A percentile compares a stretch with the other conserved stretches of the same genome.
These are phyloP conservation scores for Amphipoea oculea DNA, from an alignment of 2,888 invertebrate species.

Conservation along the genomic window DNA sequence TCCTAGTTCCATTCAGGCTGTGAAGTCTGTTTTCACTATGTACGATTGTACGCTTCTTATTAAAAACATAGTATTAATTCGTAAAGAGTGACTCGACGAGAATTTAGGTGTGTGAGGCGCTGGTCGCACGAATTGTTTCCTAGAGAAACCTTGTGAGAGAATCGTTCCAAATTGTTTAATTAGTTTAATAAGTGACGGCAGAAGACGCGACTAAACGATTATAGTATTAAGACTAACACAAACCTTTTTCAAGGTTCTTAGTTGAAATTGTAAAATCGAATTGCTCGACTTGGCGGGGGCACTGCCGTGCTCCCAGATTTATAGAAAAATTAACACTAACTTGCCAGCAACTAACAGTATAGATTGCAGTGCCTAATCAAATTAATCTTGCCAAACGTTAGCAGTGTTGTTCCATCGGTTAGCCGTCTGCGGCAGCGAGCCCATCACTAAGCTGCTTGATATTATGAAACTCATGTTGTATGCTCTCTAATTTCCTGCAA, in stretches of 20 bases:
- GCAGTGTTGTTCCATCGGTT: conserved; percentile 55
- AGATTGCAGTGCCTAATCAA: conserved; percentile 46
- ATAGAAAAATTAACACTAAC: conserved; percentile 38
- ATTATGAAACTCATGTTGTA: conserved; percentile 80
- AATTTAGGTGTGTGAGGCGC: conserved; percentile 72
- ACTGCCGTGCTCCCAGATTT: conserved; percentile 1
- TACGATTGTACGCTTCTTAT: conserved; percentile 49
- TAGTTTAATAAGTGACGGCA: conserved; percentile 52
- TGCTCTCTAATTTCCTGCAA: conserved; percentile 86
- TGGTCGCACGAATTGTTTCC: conserved; percentile 80
- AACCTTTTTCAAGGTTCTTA: conserved; percentile 47
- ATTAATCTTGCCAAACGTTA: conserved; percentile 71
- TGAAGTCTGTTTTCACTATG: conserved; percentile 75
- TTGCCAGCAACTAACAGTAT: conserved; percentile 58
- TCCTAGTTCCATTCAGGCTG: conserved; percentile 76
- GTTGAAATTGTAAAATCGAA: conserved; percentile 50
- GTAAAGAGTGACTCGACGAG: conserved; percentile 43
- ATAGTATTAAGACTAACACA: conserved; percentile 51
- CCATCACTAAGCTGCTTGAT: conserved; percentile 84
- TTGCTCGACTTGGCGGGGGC: too few species aligned
- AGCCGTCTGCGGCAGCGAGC: conserved; percentile 73
- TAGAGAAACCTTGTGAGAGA: conserved; percentile 64
- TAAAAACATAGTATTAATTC: conserved; percentile 61
- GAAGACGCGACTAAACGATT: conserved; percentile 43
- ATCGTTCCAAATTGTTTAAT: conserved; percentile 66